phyloP scores from a whole-genome alignment of 2,113 vertebrate species.

The Prionailurus viverrinus region DNA sequence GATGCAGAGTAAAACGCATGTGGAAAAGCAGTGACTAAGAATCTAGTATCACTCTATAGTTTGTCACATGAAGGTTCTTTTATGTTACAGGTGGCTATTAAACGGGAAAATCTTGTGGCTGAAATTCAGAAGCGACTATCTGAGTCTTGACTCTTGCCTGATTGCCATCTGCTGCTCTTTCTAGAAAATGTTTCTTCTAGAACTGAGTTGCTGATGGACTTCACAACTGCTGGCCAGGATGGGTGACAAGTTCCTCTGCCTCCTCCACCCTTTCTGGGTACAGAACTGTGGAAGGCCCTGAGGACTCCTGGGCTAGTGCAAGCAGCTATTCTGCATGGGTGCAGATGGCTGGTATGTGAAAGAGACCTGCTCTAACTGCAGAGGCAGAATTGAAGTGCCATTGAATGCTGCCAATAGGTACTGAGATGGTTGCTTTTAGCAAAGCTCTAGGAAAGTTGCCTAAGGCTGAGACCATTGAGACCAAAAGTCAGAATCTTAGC shows the following conservation, averaged over 20 bases:
- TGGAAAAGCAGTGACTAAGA: conserved; percentile 46
- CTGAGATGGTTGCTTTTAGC: conserved; percentile 52
- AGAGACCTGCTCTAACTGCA: neutral
- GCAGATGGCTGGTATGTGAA: conserved; percentile 26
- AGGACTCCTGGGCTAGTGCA: neutral
- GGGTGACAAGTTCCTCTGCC: conserved; percentile 40
- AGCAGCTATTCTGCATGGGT: conserved; percentile 45
- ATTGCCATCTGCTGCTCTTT: conserved; percentile 37
- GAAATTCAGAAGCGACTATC: conserved; percentile 81
- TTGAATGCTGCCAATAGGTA: conserved; percentile 1
- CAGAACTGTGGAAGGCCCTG: neutral
- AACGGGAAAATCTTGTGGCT: conserved; percentile 76
- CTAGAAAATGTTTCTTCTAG: conserved; percentile 47
- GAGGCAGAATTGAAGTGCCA: conserved; percentile 43
- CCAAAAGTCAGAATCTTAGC: conserved; percentile 15
- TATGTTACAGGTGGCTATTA: conserved; percentile 80
- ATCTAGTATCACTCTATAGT: neutral
- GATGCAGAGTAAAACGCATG: conserved; percentile 39
- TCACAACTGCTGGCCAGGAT: conserved; percentile 46
- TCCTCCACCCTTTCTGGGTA: conserved; percentile 29
- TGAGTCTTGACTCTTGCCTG: conserved; percentile 69
- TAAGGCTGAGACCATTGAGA: neutral
- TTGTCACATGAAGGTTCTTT: conserved; percentile 65
- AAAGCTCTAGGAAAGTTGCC: conserved; percentile 7
- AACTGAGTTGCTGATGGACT: conserved; percentile 46